Evolutionary conservation across 2,113 vertebrate species (phyloP), one percentile per base, ranked within the genome.

Genomic region (Pterocles burchelli): DNA sequence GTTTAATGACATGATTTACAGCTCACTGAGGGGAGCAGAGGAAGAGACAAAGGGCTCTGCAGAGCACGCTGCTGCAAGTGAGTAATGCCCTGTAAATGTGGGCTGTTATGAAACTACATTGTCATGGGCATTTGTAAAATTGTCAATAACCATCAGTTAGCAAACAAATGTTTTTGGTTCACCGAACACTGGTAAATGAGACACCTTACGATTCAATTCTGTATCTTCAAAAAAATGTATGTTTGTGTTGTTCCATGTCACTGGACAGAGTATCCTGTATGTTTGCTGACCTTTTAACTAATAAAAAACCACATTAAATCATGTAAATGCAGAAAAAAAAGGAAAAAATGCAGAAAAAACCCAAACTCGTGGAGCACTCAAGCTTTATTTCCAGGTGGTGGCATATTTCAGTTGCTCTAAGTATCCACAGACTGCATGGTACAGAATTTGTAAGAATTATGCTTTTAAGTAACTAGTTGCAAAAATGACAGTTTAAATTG

Each of bases 1-100:
- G 87, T 93, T 96, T 95, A 89, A 89, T 93, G 93, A 90, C 94
- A 68, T 92, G 95, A 98, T 96, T 97, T 97, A 96, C 76, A 95
- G 92, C 95, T 96, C 14, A 68, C 84, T 71, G 68, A 77, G 72
- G 85, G 89, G 84, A 96, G 41, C 83, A 76, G 90, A 86, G 71
- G 76, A 80, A 80, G 87, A 95, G 91, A 93, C 77, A 80, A 83
- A 95, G 57, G n/a, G 76, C 62, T 71, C 63, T 89, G 54, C 1
- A 43, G 86, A 84, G 67, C 76, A 43, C 79, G 83, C 80, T 90
- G 90, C 71, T 96, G 89, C 41, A 55, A 57, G 83, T 73, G 76
- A 97, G 73, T 82, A 82, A 94, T 86, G 49, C 46, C 3, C 4
- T 93, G 75, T 70, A 75, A 76, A 75, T 72, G 89, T 62, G 92